Evolutionary conservation across 2,113 vertebrate genomes (phyloP).

Genomic region (Cygnus atratus): DNA sequence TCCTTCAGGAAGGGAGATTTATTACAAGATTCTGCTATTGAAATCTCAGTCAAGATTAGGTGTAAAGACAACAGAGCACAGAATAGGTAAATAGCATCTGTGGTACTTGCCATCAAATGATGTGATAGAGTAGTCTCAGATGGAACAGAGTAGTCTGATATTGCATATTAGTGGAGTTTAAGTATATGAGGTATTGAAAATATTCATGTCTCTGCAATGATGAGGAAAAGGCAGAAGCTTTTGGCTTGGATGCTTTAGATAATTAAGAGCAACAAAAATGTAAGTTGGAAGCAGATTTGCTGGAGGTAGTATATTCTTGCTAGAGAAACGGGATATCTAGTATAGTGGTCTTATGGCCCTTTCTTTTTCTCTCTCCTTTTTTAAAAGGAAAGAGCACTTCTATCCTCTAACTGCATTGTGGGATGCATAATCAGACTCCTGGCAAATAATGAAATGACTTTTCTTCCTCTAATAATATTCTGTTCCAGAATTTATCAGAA

Average conservation of each 20-base stretch:
- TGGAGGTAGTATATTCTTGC: constrained; percentile 22
- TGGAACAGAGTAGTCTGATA: constrained; percentile 55
- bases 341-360: constrained; percentile 2
- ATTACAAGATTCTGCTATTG: constrained; percentile 51
- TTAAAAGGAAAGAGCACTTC: constrained; percentile 42
- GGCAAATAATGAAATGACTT: constrained; percentile 26
- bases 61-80: constrained; percentile 45
- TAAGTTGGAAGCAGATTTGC: constrained; percentile 40
- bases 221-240: constrained; percentile 19
- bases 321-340: constrained; percentile 5
- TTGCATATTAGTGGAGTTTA: constrained; percentile 46
- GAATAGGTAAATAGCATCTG: constrained; percentile 37
- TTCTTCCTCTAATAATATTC: constrained; percentile 18
- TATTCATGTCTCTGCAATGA: constrained; percentile 44
- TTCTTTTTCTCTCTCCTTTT: background rate
- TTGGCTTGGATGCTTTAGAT: constrained; percentile 48
- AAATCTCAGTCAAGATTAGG: constrained; percentile 50
- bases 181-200: constrained; percentile 58
- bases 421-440: constrained; percentile 45
- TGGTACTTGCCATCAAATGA: constrained; percentile 22
- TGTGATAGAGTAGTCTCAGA: constrained; percentile 25
- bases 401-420: constrained; percentile 31
- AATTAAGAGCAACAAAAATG: constrained; percentile 66
- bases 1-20: constrained; percentile 31
- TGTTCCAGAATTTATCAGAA: constrained; percentile 34